Percentiles rank a stretch among this genome's conserved stretches.
Conservation (phyloP, 1,140 invertebrate species). For the Himalopsyche phryganea region DNA sequence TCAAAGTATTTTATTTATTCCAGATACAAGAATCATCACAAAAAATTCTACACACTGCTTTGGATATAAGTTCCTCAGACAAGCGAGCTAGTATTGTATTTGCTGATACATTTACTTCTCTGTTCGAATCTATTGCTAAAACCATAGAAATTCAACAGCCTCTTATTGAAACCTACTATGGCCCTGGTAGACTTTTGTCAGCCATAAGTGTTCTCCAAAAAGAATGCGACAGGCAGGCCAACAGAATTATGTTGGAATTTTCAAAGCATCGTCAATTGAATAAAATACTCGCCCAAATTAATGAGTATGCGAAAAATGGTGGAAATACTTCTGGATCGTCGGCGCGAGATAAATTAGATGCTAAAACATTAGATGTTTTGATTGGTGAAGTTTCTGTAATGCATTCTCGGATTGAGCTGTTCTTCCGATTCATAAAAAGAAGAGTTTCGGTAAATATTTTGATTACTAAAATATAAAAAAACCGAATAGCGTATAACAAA, state of each 20-base stretch:
- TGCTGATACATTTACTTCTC: constrained; percentile 75
- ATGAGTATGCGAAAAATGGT: constrained; percentile 52
- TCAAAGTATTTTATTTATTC: too few relatives aligned
- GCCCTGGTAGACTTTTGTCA: constrained; percentile 71
- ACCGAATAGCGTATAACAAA: too few relatives aligned
- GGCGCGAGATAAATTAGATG: constrained; percentile 65
- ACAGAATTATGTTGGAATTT: constrained; percentile 74
- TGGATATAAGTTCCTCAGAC: constrained; percentile 62
- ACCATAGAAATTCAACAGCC: constrained; percentile 90
- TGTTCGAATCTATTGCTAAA: constrained; percentile 88
- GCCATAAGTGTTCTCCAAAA: constrained; percentile 74
- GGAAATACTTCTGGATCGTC: constrained; percentile 40
- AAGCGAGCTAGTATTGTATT: constrained; percentile 73
- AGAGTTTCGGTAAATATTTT: constrained; percentile 64
- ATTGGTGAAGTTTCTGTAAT: constrained; percentile 89
- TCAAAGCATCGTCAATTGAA: constrained; percentile 69
- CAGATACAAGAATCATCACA: constrained; percentile 68
- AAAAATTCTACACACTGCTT: constrained; percentile 66
- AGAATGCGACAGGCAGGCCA: constrained; percentile 79
- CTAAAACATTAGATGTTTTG: constrained; percentile 83
- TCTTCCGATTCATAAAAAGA: constrained; percentile 82
- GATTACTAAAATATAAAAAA: background rate
- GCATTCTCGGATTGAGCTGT: constrained; percentile 86
- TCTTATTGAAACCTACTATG: constrained; percentile 91
- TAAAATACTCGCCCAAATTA: constrained; percentile 62